These are phyloP conservation scores for Plagiodera versicolora DNA, from an alignment of 2,888 invertebrate genomes.

Conservation along the genomic window DNA sequence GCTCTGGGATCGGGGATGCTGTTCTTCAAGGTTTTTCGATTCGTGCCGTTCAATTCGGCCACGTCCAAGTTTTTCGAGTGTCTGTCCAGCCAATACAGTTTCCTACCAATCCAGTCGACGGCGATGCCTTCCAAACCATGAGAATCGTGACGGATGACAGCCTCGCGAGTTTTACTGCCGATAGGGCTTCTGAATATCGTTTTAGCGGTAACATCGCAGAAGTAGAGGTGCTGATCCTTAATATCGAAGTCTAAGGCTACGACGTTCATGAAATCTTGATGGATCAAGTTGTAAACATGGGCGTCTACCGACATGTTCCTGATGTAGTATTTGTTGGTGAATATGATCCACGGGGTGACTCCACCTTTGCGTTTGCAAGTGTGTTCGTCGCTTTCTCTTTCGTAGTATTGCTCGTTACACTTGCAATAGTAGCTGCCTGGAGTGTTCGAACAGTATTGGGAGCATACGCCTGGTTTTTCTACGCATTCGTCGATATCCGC, in stretches of 20 bases:
- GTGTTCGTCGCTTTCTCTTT: conserved; percentile 81
- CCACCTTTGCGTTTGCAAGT: conserved; percentile 88
- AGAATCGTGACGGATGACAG: conserved; percentile 88
- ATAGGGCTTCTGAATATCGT: conserved; percentile 82
- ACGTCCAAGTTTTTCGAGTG: conserved; percentile 95
- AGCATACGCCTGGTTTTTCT: conserved; percentile 87
- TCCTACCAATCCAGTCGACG: conserved; percentile 94
- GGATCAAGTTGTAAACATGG: conserved; percentile 78
- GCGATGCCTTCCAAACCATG: conserved; percentile 97
- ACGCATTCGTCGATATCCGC: conserved; percentile 89
- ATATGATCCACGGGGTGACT: conserved; percentile 82
- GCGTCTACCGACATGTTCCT: conserved; percentile 94
- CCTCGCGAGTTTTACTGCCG: conserved; percentile 63
- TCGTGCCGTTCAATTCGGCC: conserved; percentile 88
- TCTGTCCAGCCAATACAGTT: conserved; percentile 96
- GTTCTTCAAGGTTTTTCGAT: conserved; percentile 84
- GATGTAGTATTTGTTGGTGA: conserved; percentile 97
- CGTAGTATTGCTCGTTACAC: conserved; percentile 90
- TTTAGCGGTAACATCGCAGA: conserved; percentile 95
- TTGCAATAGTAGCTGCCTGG: conserved; percentile 95
- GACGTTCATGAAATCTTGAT: conserved; percentile 94
- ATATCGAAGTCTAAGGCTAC: conserved; percentile 95
- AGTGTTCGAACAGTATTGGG: conserved; percentile 93
- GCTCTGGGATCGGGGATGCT: conserved; percentile 94
- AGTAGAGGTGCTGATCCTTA: conserved; percentile 82